Conservation (phyloP, 2,888 invertebrate species). For the Biston stratarius region DNA sequence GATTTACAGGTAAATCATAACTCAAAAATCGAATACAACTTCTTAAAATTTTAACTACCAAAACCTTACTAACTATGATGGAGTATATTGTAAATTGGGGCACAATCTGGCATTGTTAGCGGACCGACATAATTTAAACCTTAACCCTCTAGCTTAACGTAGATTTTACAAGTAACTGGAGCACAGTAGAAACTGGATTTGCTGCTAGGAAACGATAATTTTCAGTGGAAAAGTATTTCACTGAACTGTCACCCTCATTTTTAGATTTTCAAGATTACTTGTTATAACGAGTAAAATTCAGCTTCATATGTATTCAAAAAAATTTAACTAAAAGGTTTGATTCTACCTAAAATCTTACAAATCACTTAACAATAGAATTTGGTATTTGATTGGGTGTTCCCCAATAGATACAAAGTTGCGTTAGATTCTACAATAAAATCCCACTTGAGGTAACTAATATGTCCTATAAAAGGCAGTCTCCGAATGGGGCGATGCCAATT, state of each 20-base stretch:
- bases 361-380: too few species aligned
- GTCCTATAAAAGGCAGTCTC: too few species aligned
- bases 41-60: not conserved
- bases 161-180: conserved; percentile 18
- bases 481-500: too few species aligned
- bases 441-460: too few species aligned
- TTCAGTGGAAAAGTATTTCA: conserved; percentile 53
- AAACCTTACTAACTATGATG: conserved; percentile 2
- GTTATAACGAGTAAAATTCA: not conserved
- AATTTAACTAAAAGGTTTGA: too few species aligned
- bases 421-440: too few species aligned
- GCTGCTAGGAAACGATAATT: conserved; percentile 67
- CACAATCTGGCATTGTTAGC: conserved; percentile 50
- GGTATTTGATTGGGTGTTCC: too few species aligned
- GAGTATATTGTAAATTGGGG: conserved; percentile 35
- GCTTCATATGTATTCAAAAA: not conserved
- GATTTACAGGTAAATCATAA: too few species aligned
- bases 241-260: conserved; percentile 40
- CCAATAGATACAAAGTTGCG: too few species aligned
- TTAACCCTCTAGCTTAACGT: conserved; percentile 16
- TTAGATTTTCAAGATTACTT: conserved; percentile 11
- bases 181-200: conserved; percentile 63
- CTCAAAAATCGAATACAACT: not conserved
- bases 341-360: too few species aligned
- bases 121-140: conserved; percentile 39